A percentile compares a stretch with the other conserved stretches of the same genome.
phyloP scores from a whole-genome alignment of 2,888 invertebrate genomes.

The Drymonia ruficornis region DNA sequence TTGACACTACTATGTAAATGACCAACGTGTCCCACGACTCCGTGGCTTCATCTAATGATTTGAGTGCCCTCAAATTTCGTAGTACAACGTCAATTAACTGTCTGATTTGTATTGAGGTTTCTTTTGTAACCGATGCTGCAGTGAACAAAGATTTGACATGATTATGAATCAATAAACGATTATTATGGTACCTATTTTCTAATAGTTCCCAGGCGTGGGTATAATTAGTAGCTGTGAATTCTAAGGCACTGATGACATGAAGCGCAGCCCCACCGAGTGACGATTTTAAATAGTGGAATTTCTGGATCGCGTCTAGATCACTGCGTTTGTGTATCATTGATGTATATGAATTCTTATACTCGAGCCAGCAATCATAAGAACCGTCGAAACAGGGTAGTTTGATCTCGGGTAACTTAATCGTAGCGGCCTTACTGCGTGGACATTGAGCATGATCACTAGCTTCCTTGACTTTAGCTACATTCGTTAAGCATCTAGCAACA shows the following conservation, averaged over 20 bases:
- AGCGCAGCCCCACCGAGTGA: slow-evolving; percentile 18
- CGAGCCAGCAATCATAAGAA: slow-evolving; percentile 28
- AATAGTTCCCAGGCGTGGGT: slow-evolving; percentile 21
- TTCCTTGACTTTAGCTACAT: neutral
- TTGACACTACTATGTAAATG: slow-evolving; percentile 14
- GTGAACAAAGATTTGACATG: slow-evolving; percentile 12
- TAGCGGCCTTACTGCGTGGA: too few relatives aligned
- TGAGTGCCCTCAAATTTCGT: slow-evolving; percentile 17
- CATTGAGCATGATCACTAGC: too few relatives aligned
- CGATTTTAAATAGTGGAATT: slow-evolving; percentile 26
- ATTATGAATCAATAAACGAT: slow-evolving; percentile 8
- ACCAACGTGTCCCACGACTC: slow-evolving; percentile 20
- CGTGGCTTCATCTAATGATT: slow-evolving; percentile 14
- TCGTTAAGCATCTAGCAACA: slow-evolving; percentile 11
- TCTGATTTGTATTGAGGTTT: neutral
- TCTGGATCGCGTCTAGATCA: slow-evolving; percentile 21
- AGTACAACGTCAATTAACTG: slow-evolving; percentile 13
- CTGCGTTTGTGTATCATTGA: slow-evolving; percentile 21
- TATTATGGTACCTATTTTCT: slow-evolving; percentile 10
- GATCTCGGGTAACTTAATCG: slow-evolving; percentile 22
- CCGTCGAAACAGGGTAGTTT: slow-evolving; percentile 27
- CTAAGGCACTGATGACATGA: slow-evolving; percentile 20
- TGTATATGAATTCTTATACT: slow-evolving; percentile 22
- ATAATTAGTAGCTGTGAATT: slow-evolving; percentile 22
- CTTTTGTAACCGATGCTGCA: slow-evolving; percentile 2